These are phyloP conservation scores for Myotis lucifugus DNA, from an alignment of 2,113 vertebrate species.

Conservation along the genomic window DNA sequence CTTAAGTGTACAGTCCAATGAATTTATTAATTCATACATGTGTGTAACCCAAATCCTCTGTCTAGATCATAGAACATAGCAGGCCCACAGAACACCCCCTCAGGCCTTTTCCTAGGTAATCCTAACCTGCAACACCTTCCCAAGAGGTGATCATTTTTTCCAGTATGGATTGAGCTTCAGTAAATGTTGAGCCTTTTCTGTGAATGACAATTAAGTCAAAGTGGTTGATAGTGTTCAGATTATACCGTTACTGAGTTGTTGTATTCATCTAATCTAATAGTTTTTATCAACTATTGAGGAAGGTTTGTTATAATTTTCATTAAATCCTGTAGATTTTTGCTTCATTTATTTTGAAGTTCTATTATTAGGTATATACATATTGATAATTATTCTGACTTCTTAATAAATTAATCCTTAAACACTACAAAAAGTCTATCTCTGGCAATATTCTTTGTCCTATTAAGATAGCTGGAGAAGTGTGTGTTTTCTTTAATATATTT, in stretches of 20 bases:
- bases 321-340: neutral
- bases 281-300: neutral
- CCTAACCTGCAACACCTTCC: too few relatives aligned
- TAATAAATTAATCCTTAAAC: neutral
- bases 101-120: neutral
- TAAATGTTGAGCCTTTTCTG: neutral
- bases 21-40: neutral
- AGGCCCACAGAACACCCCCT: too few relatives aligned
- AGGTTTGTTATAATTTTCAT: neutral
- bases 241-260: neutral
- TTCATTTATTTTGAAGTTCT: neutral
- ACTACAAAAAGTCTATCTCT: neutral
- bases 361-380: neutral
- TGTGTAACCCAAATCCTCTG: too few relatives aligned
- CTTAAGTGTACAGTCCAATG: neutral
- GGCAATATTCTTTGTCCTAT: neutral
- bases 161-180: neutral
- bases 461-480: neutral
- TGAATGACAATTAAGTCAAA: neutral
- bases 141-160: neutral
- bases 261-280: neutral
- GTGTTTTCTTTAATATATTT: too few relatives aligned
- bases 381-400: neutral
- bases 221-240: neutral
- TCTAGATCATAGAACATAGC: neutral